These are phyloP conservation scores for Scaptomyza graminum DNA, from an alignment of 1,140 invertebrate species.

Conservation along the genomic window DNA sequence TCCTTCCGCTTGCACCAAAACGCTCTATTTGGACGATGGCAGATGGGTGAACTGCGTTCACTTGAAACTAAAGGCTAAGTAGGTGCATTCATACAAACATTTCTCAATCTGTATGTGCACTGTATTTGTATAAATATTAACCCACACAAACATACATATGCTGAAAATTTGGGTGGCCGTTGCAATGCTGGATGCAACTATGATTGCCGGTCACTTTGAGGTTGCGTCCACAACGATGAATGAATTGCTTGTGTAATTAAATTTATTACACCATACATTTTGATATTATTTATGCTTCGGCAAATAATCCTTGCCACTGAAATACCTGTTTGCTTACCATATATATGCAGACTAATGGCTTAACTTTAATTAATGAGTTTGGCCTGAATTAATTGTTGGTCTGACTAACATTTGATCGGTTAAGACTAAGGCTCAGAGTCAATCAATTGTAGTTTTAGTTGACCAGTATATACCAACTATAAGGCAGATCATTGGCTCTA, in stretches of 20 bases:
- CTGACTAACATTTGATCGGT: too few species aligned
- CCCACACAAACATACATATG: constrained; percentile 3
- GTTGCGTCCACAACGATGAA: constrained; percentile 28
- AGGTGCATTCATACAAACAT: constrained; percentile 55
- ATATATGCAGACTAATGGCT: too few species aligned
- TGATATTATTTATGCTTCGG: background rate
- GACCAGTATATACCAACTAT: too few species aligned
- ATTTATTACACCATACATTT: constrained; percentile 50
- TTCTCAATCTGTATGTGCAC: constrained; percentile 11
- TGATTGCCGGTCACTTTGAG: constrained; percentile 1
- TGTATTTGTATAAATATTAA: background rate
- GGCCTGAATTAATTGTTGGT: too few species aligned
- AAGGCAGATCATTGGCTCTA: too few species aligned
- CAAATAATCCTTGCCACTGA: too few species aligned
- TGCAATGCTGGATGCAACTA: constrained; percentile 3
- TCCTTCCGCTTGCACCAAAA: constrained; percentile 2
- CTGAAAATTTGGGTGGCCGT: constrained; percentile 17
- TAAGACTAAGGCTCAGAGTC: too few species aligned
- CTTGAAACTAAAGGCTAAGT: constrained; percentile 55
- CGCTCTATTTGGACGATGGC: constrained; percentile 5
- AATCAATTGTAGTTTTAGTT: too few species aligned
- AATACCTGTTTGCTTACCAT: too few species aligned
- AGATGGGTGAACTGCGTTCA: constrained; percentile 22
- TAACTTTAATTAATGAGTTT: too few species aligned
- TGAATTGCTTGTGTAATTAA: constrained; percentile 73